Base-by-base conservation (phyloP, 2,797 vertebrate species). In the Hippoglossus hippoglossus region DNA sequence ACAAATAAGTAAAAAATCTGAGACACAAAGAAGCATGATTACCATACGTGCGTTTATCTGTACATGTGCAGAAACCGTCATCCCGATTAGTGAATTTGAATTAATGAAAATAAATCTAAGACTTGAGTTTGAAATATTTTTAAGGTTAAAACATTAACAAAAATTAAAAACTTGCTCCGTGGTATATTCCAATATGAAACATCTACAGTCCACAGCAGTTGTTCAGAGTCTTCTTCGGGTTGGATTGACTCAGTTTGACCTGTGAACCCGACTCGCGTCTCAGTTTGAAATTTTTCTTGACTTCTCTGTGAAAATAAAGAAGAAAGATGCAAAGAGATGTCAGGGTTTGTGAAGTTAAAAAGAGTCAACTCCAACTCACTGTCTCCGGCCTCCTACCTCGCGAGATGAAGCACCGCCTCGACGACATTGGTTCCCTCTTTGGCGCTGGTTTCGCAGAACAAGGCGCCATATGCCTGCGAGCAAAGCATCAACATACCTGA, bases 361-460 rank as follows among this genome's bases (percentile, higher is more conserved):
- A 67, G 46, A 55, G 34, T 25, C 50, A 56, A 41, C 26, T 70
- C 25, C 16, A 49, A 18, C 31, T 28, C 47, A 19, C 57, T 19
- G 50, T 51, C 13, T 53, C 46, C 1, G 9, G 64, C 51, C 63
- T 61, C 85, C 82, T 90, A 93, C 94, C 87, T 91, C 7, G 94
- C 92, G 0, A 93, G 91, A 79, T 95, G 95, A 64, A 95, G 93
- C 73, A 93, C 93, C 0, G 92, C 91, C 76, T 96, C 94, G 0
- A 92, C 91, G 2, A 88, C 68, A 0, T 86, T 94, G 28, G 91
- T 95, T 67, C 94, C 89, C 0, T 95, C 94, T 83, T 94, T 96
- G 77, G 94, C 90, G 18, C 95, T 95, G 3, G 93, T 94, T 80
- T 95, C 91, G 0, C 94, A 95, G 91, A 95, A 95, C 63, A 94